A percentile compares a stretch with the other conserved stretches of the same genome.
These are phyloP conservation scores for Creontiades dilutus DNA, from an alignment of 2,888 invertebrate species.

Conservation along the genomic window DNA sequence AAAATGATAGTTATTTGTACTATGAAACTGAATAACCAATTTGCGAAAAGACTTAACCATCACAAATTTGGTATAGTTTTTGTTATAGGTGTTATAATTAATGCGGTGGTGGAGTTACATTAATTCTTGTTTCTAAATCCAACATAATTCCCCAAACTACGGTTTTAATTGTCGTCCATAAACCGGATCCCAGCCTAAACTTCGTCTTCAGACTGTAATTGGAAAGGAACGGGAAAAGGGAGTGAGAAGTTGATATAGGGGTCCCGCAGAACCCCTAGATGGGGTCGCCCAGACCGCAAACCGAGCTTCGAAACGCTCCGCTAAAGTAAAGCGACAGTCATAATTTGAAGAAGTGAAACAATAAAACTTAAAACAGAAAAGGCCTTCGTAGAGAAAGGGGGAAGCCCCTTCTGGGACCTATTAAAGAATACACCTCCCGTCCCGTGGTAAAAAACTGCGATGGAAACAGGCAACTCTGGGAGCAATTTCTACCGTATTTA, in stretches of 20 bases:
- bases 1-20: too few relatives aligned
- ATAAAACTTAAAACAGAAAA: constrained; percentile 67
- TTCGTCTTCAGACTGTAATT: constrained; percentile 35
- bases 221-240: constrained; percentile 5
- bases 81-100: too few relatives aligned
- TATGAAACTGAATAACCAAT: too few relatives aligned
- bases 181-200: background rate
- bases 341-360: constrained; percentile 64
- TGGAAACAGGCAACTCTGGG: constrained; percentile 18
- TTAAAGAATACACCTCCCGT: constrained; percentile 66
- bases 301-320: constrained; percentile 17
- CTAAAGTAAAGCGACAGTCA: constrained; percentile 60
- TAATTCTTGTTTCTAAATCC: background rate
- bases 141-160: constrained; percentile 55
- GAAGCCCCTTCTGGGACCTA: constrained; percentile 66
- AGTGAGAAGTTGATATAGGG: constrained; percentile 38
- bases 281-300: constrained; percentile 39
- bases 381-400: background rate
- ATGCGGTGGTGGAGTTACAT: background rate
- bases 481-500: constrained; percentile 68
- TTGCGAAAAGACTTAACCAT: too few relatives aligned
- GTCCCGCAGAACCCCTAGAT: constrained; percentile 41
- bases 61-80: too few relatives aligned
- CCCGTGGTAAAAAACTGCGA: constrained; percentile 27
- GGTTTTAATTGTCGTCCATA: constrained; percentile 28